Evolutionary conservation across 2,888 invertebrate genomes (phyloP).

Genomic region (Alsophila aescularia): DNA sequence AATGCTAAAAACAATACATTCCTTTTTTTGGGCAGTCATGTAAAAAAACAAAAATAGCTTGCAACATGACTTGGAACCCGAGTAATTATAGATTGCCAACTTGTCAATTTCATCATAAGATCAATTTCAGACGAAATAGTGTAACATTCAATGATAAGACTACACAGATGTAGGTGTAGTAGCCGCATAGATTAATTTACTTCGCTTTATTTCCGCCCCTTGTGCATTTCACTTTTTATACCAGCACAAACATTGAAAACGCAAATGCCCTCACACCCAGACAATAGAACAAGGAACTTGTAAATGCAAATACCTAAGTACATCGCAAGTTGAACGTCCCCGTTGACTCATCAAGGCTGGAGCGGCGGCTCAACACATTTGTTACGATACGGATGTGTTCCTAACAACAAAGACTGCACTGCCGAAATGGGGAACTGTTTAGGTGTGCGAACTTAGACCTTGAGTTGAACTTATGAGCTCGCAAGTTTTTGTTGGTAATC

Average conservation of each 20-base stretch:
- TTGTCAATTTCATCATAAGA: too few species aligned
- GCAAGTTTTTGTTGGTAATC: background rate
- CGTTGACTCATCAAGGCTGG: constrained; percentile 42
- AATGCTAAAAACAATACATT: too few species aligned
- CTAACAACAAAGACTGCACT: constrained; percentile 28
- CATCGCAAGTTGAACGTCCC: constrained; percentile 41
- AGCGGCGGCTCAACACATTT: constrained; percentile 26
- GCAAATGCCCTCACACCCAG: constrained; percentile 27
- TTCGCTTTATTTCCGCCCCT: constrained; percentile 10
- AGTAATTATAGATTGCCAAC: too few species aligned
- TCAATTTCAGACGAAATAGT: too few species aligned
- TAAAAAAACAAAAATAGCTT: too few species aligned
- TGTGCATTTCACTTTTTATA: constrained; percentile 26
- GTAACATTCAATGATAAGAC: too few species aligned
- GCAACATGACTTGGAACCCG: too few species aligned
- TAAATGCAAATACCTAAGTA: constrained; percentile 37
- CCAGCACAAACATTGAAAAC: constrained; percentile 12
- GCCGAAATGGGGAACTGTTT: constrained; percentile 15
- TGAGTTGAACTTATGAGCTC: constrained; percentile 17
- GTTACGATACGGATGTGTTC: constrained; percentile 33
- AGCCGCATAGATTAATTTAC: constrained; percentile 6
- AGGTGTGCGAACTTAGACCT: constrained; percentile 13
- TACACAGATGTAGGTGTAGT: background rate
- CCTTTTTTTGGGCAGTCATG: too few species aligned
- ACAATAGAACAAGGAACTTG: constrained; percentile 42